These are phyloP conservation scores for Echinometra lucunter DNA, from an alignment of 53 echinoderm and acorn worm species.

Conservation along the genomic window DNA sequence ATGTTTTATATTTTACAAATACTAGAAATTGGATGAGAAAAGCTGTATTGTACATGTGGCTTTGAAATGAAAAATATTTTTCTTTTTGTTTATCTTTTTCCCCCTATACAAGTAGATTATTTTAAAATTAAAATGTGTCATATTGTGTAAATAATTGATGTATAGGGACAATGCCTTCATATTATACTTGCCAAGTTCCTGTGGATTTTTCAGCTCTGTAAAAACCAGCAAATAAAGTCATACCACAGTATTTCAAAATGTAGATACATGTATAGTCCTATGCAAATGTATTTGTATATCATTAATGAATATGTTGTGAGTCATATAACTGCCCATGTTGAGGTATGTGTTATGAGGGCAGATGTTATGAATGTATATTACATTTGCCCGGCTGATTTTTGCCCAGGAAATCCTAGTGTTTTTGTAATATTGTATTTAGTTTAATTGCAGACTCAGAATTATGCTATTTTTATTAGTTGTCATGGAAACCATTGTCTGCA, in stretches of 20 bases:
- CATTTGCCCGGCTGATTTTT: conserved; percentile 39
- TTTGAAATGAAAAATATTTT: neutral
- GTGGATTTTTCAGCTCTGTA: neutral
- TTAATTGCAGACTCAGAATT: no score
- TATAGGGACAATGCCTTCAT: conserved; percentile 45
- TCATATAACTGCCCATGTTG: neutral
- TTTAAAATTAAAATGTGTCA: neutral
- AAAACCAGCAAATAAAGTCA: neutral
- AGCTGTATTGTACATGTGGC: neutral
- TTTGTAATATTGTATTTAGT: no score
- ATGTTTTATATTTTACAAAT: neutral
- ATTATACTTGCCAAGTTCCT: conserved; percentile 48
- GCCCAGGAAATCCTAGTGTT: neutral
- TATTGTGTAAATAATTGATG: conserved; percentile 32
- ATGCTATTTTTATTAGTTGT: no score
- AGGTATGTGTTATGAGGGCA: neutral
- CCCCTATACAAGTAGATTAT: neutral
- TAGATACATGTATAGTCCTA: conserved; percentile 7
- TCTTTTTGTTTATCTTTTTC: neutral
- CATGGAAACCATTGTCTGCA: no score
- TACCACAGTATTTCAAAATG: conserved; percentile 11
- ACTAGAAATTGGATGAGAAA: neutral
- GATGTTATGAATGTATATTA: no score
- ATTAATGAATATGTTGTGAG: conserved; percentile 33
- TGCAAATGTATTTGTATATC: conserved; percentile 13